These are phyloP conservation scores for Napeogenes inachia DNA, from an alignment of 2,888 invertebrate genomes.

Conservation along the genomic window DNA sequence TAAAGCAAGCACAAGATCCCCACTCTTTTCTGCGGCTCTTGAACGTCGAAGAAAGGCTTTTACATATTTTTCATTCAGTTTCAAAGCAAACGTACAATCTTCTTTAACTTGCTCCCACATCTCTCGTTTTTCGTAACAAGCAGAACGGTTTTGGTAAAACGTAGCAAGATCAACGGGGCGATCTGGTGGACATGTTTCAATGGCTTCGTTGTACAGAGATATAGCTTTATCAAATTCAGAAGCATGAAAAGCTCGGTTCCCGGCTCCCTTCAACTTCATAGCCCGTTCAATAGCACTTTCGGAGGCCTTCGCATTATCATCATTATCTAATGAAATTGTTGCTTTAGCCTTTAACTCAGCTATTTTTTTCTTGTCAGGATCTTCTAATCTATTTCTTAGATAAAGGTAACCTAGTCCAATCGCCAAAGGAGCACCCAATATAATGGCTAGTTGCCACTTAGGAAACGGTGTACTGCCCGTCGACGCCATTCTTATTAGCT, in stretches of 20 bases:
- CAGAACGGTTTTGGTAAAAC: slow-evolving; percentile 97
- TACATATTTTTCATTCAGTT: slow-evolving; percentile 89
- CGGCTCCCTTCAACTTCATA: slow-evolving; percentile 89
- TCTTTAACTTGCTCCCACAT: slow-evolving; percentile 90
- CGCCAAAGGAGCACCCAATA: slow-evolving; percentile 89
- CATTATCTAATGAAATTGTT: slow-evolving; percentile 79
- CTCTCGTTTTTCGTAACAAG: slow-evolving; percentile 93
- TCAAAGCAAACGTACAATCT: slow-evolving; percentile 91
- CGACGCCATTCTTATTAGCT: slow-evolving; percentile 58
- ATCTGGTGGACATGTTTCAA: slow-evolving; percentile 89
- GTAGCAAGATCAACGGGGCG: slow-evolving; percentile 88
- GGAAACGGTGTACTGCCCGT: slow-evolving; percentile 80
- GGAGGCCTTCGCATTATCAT: slow-evolving; percentile 63
- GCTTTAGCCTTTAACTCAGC: slow-evolving; percentile 73
- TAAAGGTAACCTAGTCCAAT: slow-evolving; percentile 89
- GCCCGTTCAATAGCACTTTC: slow-evolving; percentile 84
- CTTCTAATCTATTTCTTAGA: slow-evolving; percentile 78
- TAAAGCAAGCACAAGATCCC: slow-evolving; percentile 87
- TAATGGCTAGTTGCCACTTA: slow-evolving; percentile 92
- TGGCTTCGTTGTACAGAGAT: slow-evolving; percentile 92
- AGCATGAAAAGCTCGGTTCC: slow-evolving; percentile 90
- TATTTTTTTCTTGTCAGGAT: slow-evolving; percentile 74
- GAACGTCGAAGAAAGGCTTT: slow-evolving; percentile 92
- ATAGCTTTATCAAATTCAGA: slow-evolving; percentile 96
- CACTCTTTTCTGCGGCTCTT: slow-evolving; percentile 87